Conservation (phyloP, 2,113 vertebrate genomes). For the Leucoraja erinaceus region DNA sequence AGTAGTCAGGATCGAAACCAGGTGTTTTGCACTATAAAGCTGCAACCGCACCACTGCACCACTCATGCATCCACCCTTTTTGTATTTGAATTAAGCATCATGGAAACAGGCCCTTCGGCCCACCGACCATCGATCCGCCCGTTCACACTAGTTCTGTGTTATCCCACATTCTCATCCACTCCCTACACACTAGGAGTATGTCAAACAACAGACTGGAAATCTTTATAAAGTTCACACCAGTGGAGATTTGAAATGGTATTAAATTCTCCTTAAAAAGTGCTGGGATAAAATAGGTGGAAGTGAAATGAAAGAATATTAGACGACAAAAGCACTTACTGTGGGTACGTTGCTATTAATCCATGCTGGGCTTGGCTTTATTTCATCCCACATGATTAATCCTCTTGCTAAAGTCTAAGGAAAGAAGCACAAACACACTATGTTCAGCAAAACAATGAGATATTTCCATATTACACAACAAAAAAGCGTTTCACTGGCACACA, state of each 20-base stretch:
- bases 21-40: too few relatives aligned
- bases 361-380: slow-evolving; percentile 84
- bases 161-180: too few relatives aligned
- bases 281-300: background rate
- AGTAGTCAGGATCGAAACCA: too few relatives aligned
- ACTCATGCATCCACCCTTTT: too few relatives aligned
- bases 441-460: background rate
- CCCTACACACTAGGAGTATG: too few relatives aligned
- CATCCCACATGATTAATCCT: slow-evolving; percentile 95
- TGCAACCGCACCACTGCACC: too few relatives aligned
- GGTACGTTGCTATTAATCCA: slow-evolving; percentile 96
- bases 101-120: too few relatives aligned
- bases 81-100: too few relatives aligned
- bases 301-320: background rate
- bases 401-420: slow-evolving; percentile 78
- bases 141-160: too few relatives aligned
- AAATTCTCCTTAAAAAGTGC: background rate
- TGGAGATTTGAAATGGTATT: background rate
- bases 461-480: background rate
- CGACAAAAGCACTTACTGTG: slow-evolving; percentile 62
- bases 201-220: too few relatives aligned
- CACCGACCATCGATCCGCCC: too few relatives aligned
- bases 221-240: background rate
- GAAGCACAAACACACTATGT: background rate
- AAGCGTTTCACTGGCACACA: too few relatives aligned